Conservation (phyloP, 1,140 invertebrate genomes). For the Penaeus indicus region DNA sequence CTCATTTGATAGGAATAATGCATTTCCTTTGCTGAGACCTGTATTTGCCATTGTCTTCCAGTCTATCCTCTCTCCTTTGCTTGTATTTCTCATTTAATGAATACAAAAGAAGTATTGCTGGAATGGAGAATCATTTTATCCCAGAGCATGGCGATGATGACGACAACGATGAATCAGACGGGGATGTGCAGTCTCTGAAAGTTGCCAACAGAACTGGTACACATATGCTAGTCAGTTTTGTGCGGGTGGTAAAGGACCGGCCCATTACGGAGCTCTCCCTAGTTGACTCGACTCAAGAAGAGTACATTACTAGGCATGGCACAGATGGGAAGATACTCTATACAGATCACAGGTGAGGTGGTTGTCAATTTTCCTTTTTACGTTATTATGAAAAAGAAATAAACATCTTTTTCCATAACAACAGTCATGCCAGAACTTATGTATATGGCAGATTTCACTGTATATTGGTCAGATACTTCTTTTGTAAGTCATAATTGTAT, state of each 20-base stretch:
- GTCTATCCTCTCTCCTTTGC: too few relatives aligned
- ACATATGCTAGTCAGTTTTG: conserved; percentile 79
- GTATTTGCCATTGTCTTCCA: too few relatives aligned
- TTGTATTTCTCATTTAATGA: too few relatives aligned
- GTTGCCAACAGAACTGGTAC: conserved; percentile 68
- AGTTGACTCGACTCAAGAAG: conserved; percentile 82
- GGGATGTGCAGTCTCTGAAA: not conserved
- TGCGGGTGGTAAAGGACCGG: conserved; percentile 77
- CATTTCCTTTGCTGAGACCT: too few relatives aligned
- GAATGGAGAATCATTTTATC: too few relatives aligned
- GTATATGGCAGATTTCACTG: not conserved
- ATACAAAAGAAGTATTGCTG: too few relatives aligned
- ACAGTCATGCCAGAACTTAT: conserved; percentile 66
- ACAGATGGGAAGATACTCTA: conserved; percentile 87
- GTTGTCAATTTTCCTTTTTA: too few relatives aligned
- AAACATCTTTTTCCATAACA: conserved; percentile 61
- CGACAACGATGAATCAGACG: conserved; percentile 40
- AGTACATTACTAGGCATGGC: conserved; percentile 88
- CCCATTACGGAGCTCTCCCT: conserved; percentile 78
- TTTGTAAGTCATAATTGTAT: not conserved
- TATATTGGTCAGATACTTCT: not conserved
- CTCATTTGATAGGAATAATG: too few relatives aligned
- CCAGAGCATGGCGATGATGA: conserved; percentile 22
- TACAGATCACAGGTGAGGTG: conserved; percentile 78
- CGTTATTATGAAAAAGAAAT: too few relatives aligned